These are phyloP conservation scores for Bubo scandiacus DNA, from an alignment of 2,113 vertebrate genomes.

Conservation along the genomic window DNA sequence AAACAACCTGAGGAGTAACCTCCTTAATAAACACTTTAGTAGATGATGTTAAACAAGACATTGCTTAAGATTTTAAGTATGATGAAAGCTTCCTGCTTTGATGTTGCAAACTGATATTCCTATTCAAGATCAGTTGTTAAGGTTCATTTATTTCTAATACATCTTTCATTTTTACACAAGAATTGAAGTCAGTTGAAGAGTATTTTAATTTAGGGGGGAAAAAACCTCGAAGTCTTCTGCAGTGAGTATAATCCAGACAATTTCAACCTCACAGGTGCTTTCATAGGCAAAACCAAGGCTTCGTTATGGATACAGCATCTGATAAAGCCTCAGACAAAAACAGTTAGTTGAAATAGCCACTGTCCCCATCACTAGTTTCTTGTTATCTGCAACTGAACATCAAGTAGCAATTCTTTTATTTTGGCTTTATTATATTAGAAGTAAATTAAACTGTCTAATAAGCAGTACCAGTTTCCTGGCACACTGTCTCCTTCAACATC, in stretches of 20 bases:
- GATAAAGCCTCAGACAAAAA: neutral
- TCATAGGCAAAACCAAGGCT: neutral
- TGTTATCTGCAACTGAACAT: neutral
- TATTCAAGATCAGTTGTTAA: neutral
- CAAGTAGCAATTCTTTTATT: neutral
- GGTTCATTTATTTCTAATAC: neutral
- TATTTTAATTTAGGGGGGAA: neutral
- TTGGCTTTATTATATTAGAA: neutral
- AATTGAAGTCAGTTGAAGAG: neutral
- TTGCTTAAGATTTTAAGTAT: neutral
- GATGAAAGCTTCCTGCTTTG: slow-evolving; percentile 21
- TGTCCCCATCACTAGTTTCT: neutral
- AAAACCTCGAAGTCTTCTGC: neutral
- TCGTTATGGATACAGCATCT: neutral
- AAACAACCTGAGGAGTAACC: neutral
- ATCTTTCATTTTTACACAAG: neutral
- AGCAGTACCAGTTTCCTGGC: neutral
- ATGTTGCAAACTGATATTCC: neutral
- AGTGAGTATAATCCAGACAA: neutral
- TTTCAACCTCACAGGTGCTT: neutral
- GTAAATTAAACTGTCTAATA: neutral
- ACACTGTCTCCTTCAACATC: neutral
- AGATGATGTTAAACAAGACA: neutral
- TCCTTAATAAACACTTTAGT: neutral
- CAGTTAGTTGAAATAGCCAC: neutral